These are phyloP conservation scores for Ammodramus savannarum DNA, from an alignment of 2,113 vertebrate species.

Conservation along the genomic window DNA sequence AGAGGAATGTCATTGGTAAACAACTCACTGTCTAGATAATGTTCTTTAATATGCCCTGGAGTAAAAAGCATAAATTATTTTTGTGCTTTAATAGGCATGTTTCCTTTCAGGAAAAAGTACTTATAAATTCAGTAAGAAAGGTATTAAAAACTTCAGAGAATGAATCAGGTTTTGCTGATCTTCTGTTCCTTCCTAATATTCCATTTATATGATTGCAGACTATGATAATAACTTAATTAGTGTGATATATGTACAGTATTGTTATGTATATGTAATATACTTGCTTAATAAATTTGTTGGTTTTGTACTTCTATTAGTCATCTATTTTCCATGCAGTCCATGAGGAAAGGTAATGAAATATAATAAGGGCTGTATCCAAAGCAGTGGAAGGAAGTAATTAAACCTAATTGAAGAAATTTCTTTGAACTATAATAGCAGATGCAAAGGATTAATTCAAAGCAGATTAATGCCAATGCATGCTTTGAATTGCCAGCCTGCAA, in stretches of 20 bases:
- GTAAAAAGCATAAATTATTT: not conserved
- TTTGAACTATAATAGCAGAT: constrained; percentile 51
- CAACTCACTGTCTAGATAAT: not conserved
- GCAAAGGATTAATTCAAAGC: constrained; percentile 24
- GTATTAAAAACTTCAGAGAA: not conserved
- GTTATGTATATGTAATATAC: not conserved
- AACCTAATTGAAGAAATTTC: constrained; percentile 36
- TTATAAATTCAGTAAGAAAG: not conserved
- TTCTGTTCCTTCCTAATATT: not conserved
- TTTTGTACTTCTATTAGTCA: not conserved
- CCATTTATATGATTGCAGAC: not conserved
- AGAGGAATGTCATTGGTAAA: not conserved
- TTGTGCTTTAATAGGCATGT: not conserved
- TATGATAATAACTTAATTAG: not conserved
- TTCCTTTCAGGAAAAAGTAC: not conserved
- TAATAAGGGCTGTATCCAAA: constrained; percentile 17
- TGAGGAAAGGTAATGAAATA: constrained; percentile 41
- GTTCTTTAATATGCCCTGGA: not conserved
- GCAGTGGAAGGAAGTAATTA: constrained; percentile 49
- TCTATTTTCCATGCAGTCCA: not conserved
- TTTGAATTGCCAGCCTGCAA: constrained; percentile 19
- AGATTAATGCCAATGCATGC: not conserved
- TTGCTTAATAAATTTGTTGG: not conserved
- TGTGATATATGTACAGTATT: not conserved
- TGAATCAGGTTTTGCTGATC: not conserved